Base-by-base conservation (phyloP, 2,888 invertebrate genomes). In the Drosophila fungiperda region DNA sequence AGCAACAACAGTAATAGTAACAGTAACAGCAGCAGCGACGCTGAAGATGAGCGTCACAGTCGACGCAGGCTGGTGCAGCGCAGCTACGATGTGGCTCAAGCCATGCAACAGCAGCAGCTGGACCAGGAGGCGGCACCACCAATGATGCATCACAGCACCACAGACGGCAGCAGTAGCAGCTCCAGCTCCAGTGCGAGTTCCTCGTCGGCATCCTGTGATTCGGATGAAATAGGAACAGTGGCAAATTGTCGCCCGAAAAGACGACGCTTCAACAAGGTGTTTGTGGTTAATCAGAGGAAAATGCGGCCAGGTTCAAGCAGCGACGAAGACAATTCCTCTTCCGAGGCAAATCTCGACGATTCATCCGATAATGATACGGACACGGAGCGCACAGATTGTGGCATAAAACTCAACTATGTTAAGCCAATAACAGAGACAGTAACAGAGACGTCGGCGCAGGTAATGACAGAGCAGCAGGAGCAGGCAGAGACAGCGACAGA, bases 351-450 rank as follows among this genome's bases (percentile, higher is more conserved):
- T 81, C 78, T 92, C 66, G 95, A 95, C 50, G 95, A 95, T 82
- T 95, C 95, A 55, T 95, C 95, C 38, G 96, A 96, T 89, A 95
- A 95, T 76, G 95, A 95, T 81, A 94, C 94, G 5, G 94, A 94
- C 68, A 94, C 94, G 0, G 94, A 94, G 84, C 87, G 91, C 35
- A 91, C 93, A 59, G 94, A 94, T 77, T 92, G 91, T 59, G 94
- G 94, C 36, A 94, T 94, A 60, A 88, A 92, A 12, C 78, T 93
- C 8, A 92, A 93, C 76, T 92, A 92, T 72, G 88, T 93, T 8
- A 93, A 93, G 78, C 57, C 80, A 3, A 75, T 93, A 38, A 78
- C 55, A 66, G 35, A 59, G 73, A 67, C 57, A n/a, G 54, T 35
- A 29, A 35, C 55, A 29, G 50, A 23, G 3, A 59, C 35, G 23